Percentiles rank a stretch among this genome's conserved stretches.
Conservation (phyloP, 1,140 invertebrate genomes). For the Diploscapter pachys region DNA sequence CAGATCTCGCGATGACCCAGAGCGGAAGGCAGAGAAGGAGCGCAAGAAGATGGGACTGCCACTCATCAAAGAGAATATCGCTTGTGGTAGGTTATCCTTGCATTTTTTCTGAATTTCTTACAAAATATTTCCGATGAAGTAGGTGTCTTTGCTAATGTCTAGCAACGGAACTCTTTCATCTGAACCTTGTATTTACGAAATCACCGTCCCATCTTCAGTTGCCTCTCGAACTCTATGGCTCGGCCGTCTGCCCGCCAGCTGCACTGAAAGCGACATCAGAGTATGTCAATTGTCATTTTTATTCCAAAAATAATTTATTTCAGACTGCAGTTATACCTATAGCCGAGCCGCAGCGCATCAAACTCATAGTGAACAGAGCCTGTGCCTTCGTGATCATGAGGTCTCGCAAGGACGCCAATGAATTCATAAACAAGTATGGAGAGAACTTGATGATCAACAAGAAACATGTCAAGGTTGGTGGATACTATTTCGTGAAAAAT, state of each 20-base stretch:
- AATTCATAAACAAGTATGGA: slow-evolving; percentile 3
- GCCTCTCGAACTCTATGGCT: slow-evolving; percentile 13
- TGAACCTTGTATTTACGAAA: too few relatives aligned
- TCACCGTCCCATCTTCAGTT: not conserved
- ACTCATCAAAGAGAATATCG: not conserved
- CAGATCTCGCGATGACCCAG: too few relatives aligned
- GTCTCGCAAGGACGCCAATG: slow-evolving; percentile 6
- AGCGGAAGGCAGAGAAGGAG: slow-evolving; percentile 12
- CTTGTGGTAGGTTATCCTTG: slow-evolving; percentile 5
- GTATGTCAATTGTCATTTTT: too few relatives aligned
- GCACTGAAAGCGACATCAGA: slow-evolving; percentile 7
- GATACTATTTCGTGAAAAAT: too few relatives aligned
- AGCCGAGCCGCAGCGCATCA: slow-evolving; percentile 11
- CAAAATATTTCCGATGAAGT: not conserved
- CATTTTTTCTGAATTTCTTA: not conserved
- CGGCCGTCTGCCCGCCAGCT: slow-evolving; percentile 4
- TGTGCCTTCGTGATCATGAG: slow-evolving; percentile 17
- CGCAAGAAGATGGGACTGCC: slow-evolving; percentile 18
- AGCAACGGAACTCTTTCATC: not conserved
- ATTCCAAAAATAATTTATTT: too few relatives aligned
- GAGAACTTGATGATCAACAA: slow-evolving; percentile 12
- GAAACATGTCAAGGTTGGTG: not conserved
- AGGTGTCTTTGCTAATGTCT: not conserved
- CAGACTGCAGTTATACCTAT: slow-evolving; percentile 5
- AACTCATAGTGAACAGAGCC: slow-evolving; percentile 5